Percentiles rank a stretch among this genome's conserved stretches.
These are phyloP conservation scores for Clivina fossor DNA, from an alignment of 2,888 invertebrate species.

Conservation along the genomic window DNA sequence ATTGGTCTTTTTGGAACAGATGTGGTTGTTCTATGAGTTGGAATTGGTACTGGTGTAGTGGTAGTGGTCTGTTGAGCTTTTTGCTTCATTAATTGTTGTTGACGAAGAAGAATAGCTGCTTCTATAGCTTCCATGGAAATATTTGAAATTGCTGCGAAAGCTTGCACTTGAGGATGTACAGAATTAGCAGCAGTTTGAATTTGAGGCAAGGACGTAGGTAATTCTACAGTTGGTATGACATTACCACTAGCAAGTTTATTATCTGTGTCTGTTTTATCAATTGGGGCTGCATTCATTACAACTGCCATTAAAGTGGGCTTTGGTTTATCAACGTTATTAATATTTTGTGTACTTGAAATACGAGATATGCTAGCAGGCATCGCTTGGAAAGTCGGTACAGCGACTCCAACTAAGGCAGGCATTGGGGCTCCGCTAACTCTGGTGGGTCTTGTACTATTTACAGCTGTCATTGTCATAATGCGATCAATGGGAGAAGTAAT, in stretches of 20 bases:
- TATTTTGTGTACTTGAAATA: constrained; percentile 50
- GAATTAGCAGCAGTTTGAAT: constrained; percentile 44
- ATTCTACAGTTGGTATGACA: constrained; percentile 46
- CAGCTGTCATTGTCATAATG: constrained; percentile 36
- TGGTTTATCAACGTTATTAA: neutral
- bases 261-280: constrained; percentile 3
- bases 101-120: constrained; percentile 70
- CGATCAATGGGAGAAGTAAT: neutral
- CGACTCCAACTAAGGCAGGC: constrained; percentile 48
- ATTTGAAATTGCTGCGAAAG: constrained; percentile 66
- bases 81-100: constrained; percentile 68
- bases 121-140: constrained; percentile 77
- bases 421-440: constrained; percentile 44
- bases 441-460: constrained; percentile 52
- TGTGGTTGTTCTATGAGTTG: constrained; percentile 54
- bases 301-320: neutral
- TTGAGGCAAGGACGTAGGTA: constrained; percentile 41
- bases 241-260: constrained; percentile 28
- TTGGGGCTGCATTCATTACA: neutral
- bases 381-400: constrained; percentile 59
- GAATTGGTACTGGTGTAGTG: constrained; percentile 52
- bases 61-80: constrained; percentile 51
- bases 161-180: constrained; percentile 44
- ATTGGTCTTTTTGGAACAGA: constrained; percentile 53
- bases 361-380: constrained; percentile 61